These are phyloP conservation scores for Phylloscopus trochilus DNA, from an alignment of 2,113 vertebrate species.

Conservation along the genomic window DNA sequence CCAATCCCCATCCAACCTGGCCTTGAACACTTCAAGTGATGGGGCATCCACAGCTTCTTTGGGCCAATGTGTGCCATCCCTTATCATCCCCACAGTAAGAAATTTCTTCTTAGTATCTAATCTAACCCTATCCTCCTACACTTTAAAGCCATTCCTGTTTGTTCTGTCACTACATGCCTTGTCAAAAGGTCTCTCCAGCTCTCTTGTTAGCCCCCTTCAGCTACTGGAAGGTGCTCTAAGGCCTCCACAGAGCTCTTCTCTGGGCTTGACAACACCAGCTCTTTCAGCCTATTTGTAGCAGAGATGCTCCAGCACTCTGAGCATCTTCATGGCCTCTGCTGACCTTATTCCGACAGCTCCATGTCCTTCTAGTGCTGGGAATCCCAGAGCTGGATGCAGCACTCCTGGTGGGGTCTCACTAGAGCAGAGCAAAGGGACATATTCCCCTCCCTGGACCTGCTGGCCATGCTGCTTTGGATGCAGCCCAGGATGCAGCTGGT, in stretches of 20 bases:
- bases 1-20: not conserved
- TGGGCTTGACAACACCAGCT: not conserved
- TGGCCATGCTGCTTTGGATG: not conserved
- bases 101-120: not conserved
- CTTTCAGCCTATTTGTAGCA: not conserved
- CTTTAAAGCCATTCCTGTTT: not conserved
- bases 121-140: not conserved
- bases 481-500: not conserved
- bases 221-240: not conserved
- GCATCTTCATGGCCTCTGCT: not conserved
- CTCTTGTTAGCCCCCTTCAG: not conserved
- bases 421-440: not conserved
- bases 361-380: not conserved
- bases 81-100: not conserved
- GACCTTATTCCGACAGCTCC: not conserved
- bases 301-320: not conserved
- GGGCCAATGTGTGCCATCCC: not conserved
- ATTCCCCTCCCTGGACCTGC: not conserved
- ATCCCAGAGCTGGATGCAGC: not conserved
- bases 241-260: not conserved
- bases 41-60: not conserved
- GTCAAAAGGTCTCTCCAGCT: not conserved
- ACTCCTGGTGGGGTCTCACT: not conserved
- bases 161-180: not conserved
- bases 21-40: not conserved